Evolutionary conservation across 2,888 invertebrate species (phyloP), one percentile per base, ranked within the genome.

Genomic region (Aquatica leii): DNA sequence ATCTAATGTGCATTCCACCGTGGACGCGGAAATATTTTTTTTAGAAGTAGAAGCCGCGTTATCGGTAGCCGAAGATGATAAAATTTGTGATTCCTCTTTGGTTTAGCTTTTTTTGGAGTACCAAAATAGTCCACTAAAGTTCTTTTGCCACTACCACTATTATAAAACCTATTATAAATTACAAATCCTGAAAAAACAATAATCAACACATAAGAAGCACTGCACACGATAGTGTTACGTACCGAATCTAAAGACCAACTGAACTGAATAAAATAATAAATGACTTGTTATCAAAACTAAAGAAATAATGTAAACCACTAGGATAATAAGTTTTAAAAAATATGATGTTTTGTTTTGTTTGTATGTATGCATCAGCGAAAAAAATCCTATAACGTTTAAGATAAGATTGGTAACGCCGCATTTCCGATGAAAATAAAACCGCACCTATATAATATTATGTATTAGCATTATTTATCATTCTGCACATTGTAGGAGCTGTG

Each of bases 261-360:
- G n/a, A 37, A 37, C 37, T 37, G 37, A 37, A 37, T 37, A 37
- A 37, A 37, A 37, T 37, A 37, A 37, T 37, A 37, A 37, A 37
- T 37, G 37, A 37, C 37, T 37, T 37, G 11, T n/a, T n/a, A n/a
- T n/a, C 37, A 4, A 37, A 11, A 37, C 37, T 12, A 37, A 37
- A 37, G 37, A 37, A 37, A 11, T 37, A 37, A 37, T 37, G 37
- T 37, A 37, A 37, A 37, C 37, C 37, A n/a, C 37, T n/a, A 9
- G 31, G 11, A 37, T 11, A 6, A 37, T 37, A 9, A 37, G 9
- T 37, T 37, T 37, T 37, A 24, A n/a, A n/a, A n/a, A n/a, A n/a
- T n/a, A n/a, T n/a, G n/a, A n/a, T n/a, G n/a, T n/a, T n/a, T n/a
- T n/a, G n/a, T n/a, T n/a, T n/a, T n/a, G n/a, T n/a, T n/a, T n/a